Base-by-base conservation (phyloP, 2,113 vertebrate species). In the Elephas maximus region DNA sequence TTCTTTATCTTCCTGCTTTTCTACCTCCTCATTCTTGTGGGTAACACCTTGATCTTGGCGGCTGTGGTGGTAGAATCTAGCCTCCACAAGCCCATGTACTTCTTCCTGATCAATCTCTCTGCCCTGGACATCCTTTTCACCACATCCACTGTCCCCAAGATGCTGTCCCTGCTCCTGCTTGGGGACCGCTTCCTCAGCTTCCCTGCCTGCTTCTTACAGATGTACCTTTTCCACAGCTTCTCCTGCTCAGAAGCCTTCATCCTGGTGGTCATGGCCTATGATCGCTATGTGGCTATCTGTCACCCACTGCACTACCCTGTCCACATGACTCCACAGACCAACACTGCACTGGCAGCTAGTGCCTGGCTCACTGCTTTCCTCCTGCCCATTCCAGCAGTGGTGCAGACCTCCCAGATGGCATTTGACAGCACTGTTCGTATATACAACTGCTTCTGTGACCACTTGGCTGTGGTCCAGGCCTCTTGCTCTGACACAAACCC, bases 41-140 rank as follows among this genome's bases (percentile, higher is more conserved):
- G 95, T 5, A 97, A 98, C 0, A 0, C 63, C 2, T 0, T 97
- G 28, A 92, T 97, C 84, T 88, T 97, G 63, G 53, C 79, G 2
- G 69, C 88, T 1, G 69, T 96, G 4, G 88, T 96, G 57, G 6
- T 63, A 0, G 74, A 98, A 37, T 77, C 0, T 8, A 93, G 76
- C 0, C 95, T 98, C 23, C 98, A 97, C 63, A 98, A 96, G 21
- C 98, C 97, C 71, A 97, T 96, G 97, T 98, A 97, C 79, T 98
- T 98, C 9, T 97, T 98, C 90, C 94, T 98, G 45, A 65, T 93
- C 7, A 98, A 97, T 14, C 97, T 98, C 45, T 98, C 98, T 0
- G 30, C 92, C 9, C 26, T 98, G 23, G 98, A 98, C 17, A 63
- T 98, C 17, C 84, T 97, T 0, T 94, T 96, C 41, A 97, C 97